Evolutionary conservation across 2,888 invertebrate genomes (phyloP), one percentile per base, ranked within the genome.

Genomic region (Strigamia crassipes): DNA sequence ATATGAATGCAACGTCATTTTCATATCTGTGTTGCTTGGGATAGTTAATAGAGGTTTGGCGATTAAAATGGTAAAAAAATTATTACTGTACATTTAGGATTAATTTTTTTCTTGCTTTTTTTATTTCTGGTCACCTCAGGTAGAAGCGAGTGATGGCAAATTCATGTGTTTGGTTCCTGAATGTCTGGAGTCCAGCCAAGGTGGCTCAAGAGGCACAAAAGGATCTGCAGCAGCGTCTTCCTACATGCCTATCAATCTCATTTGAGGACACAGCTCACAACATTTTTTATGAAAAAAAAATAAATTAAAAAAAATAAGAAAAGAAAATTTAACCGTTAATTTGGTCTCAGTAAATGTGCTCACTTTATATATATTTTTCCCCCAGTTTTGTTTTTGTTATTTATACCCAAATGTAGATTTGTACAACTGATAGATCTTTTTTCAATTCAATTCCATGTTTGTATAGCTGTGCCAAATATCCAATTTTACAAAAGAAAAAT

Each of bases 161-260:
- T 78, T 78, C 78, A 78, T 78, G 78, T 78, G 78, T 78, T 34
- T 78, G 78, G 78, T 78, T 31, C 78, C 78, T n/a, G 78, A 78
- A 78, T 78, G 78, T 38, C 78, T 78, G 78, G 78, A 78, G 31
- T 78, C 78, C 78, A 78, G 38, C 78, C 78, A 78, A 31, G 31
- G 61, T 61, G 61, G 61, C 61, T 61, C 61, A 61, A 61, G 61
- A 61, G 61, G 61, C 61, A 61, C 61, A 61, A 61, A 61, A 61
- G 61, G 61, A 61, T 21, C 61, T 61, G 61, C 61, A 61, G 21
- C 18, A 18, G 61, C 18, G 61, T 18, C 61, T 61, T 18, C 61
- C 61, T 61, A 61, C 18, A 61, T 61, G 61, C 61, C 61, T 61
- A 61, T 18, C 61, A 61, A 61, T 61, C 61, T 61, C 61, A 61